A percentile compares a stretch with the other conserved stretches of the same genome.
phyloP scores from a whole-genome alignment of 2,113 vertebrate species.

The Prochilodus magdalenae region DNA sequence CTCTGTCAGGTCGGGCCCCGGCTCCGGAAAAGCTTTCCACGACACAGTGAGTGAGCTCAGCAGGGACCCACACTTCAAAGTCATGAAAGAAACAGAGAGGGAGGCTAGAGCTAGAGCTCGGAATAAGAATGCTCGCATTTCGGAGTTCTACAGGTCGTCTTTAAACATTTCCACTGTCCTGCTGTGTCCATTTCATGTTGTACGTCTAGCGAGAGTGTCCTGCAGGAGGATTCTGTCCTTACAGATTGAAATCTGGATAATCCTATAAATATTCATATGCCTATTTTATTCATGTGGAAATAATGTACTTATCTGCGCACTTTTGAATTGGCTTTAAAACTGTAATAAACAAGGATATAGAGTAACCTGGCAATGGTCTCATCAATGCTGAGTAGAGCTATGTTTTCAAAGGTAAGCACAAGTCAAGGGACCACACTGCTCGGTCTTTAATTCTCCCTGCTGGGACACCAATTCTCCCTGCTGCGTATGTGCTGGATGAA shows the following conservation, averaged over 20 bases:
- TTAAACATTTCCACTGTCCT: not conserved
- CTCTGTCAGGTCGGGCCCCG: constrained; percentile 47
- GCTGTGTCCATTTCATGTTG: not conserved
- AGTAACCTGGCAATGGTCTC: constrained; percentile 10
- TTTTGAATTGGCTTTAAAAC: not conserved
- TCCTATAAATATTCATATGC: not conserved
- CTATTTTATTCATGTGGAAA: not conserved
- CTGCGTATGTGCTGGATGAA: constrained; percentile 23
- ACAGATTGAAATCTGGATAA: not conserved
- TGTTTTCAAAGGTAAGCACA: constrained; percentile 33
- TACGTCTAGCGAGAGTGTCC: not conserved
- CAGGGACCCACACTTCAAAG: constrained; percentile 52
- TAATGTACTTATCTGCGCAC: not conserved
- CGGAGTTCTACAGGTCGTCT: constrained; percentile 4
- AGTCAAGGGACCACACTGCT: constrained; percentile 36
- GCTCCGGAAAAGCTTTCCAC: constrained; percentile 58
- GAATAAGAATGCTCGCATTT: constrained; percentile 24
- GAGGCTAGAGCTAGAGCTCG: constrained; percentile 24
- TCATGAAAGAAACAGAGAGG: constrained; percentile 51
- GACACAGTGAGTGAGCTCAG: constrained; percentile 54
- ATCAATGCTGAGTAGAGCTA: constrained; percentile 27
- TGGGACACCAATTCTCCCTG: constrained; percentile 16
- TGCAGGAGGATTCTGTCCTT: not conserved
- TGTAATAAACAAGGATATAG: constrained; percentile 1
- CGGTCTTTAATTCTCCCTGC: no score